phyloP scores from a whole-genome alignment of 2,113 vertebrate species.

The Neodon shergylaensis region DNA sequence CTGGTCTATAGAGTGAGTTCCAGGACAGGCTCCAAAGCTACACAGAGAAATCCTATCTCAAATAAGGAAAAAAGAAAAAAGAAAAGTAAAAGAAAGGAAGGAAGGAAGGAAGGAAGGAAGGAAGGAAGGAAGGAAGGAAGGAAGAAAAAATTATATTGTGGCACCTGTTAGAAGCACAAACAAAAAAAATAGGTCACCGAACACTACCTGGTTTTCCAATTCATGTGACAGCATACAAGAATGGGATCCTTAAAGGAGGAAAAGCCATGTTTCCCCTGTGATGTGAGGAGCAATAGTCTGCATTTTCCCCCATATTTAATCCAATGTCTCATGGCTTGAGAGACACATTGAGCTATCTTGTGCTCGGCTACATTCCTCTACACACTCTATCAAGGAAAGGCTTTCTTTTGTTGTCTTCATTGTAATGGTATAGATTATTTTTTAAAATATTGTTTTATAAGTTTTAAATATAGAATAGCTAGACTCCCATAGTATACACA shows the following conservation, averaged over 20 bases:
- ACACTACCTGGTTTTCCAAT: background rate
- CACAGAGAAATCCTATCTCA: too few species aligned
- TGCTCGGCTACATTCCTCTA: background rate
- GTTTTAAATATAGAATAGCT: background rate
- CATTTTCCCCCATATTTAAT: background rate
- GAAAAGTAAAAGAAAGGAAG: too few species aligned
- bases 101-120: too few species aligned
- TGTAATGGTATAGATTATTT: background rate
- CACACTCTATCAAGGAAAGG: background rate
- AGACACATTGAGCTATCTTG: background rate
- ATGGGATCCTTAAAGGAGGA: background rate
- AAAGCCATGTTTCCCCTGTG: background rate
- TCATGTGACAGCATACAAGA: background rate
- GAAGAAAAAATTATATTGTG: too few species aligned
- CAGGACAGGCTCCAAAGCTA: too few species aligned
- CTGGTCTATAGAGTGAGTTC: too few species aligned
- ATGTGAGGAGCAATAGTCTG: background rate
- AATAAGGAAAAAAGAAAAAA: too few species aligned
- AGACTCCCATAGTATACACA: too few species aligned
- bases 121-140: too few species aligned
- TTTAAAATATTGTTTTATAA: background rate
- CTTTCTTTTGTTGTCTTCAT: background rate
- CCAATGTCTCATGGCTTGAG: fast-evolving
- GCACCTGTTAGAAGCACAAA: background rate
- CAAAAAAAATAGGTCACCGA: background rate